A percentile compares a stretch with the other conserved stretches of the same genome.
Evolutionary conservation across 2,888 invertebrate species (phyloP).

Genomic region (Drosophila kuntzei): DNA sequence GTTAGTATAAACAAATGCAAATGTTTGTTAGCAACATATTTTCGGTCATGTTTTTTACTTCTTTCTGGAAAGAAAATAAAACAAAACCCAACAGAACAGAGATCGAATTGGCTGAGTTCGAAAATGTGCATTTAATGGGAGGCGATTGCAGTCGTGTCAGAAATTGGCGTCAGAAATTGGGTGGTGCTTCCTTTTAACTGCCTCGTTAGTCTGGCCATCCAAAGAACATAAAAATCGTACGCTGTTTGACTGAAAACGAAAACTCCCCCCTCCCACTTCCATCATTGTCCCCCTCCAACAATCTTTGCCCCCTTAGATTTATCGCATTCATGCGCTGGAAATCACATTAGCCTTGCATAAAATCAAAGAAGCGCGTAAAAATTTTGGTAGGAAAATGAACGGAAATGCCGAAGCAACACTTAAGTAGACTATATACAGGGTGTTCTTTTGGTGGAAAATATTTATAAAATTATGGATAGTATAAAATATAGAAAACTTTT

Average conservation of each 20-base stretch:
- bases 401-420: constrained; percentile 44
- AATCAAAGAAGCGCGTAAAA: constrained; percentile 75
- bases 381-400: constrained; percentile 53
- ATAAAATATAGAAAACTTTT: background rate
- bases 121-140: constrained; percentile 75
- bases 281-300: background rate
- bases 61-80: background rate
- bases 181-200: constrained; percentile 63
- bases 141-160: constrained; percentile 40
- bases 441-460: background rate
- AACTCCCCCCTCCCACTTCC: constrained; percentile 16
- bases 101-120: constrained; percentile 24
- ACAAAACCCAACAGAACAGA: background rate
- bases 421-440: constrained; percentile 53
- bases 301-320: constrained; percentile 55
- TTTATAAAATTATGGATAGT: background rate
- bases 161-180: constrained; percentile 48
- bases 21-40: constrained; percentile 35
- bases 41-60: constrained; percentile 16
- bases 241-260: constrained; percentile 60
- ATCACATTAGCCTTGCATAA: constrained; percentile 77
- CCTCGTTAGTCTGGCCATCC: constrained; percentile 70
- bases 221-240: constrained; percentile 57
- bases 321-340: constrained; percentile 78
- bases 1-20: constrained; percentile 40